A percentile compares a stretch with the other conserved stretches of the same genome.
Evolutionary conservation across 2,888 invertebrate species (phyloP).

Genomic region (Heterodera filipjevi): DNA sequence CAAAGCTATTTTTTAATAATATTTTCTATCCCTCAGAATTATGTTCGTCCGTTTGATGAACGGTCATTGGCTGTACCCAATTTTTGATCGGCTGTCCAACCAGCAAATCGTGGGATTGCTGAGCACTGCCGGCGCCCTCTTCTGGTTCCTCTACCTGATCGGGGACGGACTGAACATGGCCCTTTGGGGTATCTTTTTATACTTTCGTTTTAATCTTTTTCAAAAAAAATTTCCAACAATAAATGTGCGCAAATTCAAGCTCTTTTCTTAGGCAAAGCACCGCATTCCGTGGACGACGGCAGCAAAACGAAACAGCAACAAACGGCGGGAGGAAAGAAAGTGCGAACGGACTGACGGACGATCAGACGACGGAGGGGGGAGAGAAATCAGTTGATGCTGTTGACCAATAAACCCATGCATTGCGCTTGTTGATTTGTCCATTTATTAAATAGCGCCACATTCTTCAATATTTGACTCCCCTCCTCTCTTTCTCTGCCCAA

Average conservation of each 20-base stretch:
- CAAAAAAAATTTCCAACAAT: not conserved
- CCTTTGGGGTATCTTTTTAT: slow-evolving; percentile 73
- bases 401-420: no score
- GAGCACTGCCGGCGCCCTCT: slow-evolving; percentile 67
- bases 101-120: slow-evolving; percentile 79
- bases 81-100: slow-evolving; percentile 78
- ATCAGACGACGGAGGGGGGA: no score
- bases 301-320: slow-evolving; percentile 12
- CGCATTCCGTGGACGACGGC: slow-evolving; percentile 15
- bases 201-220: not conserved
- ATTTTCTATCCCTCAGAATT: slow-evolving; percentile 46
- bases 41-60: slow-evolving; percentile 62
- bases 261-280: slow-evolving; percentile 20
- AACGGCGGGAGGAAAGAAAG: not conserved
- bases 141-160: slow-evolving; percentile 75
- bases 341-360: slow-evolving; percentile 6
- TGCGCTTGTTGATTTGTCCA: not conserved
- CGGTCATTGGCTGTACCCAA: slow-evolving; percentile 88
- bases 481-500: no score
- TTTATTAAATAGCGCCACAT: no score
- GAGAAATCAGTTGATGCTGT: not conserved
- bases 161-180: slow-evolving; percentile 77
- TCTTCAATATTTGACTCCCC: no score
- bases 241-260: not conserved
- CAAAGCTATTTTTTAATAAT: slow-evolving; percentile 22